Evolutionary conservation across 2,113 vertebrate genomes (phyloP), one percentile per base, ranked within the genome.

Genomic region (Catharus minimus): DNA sequence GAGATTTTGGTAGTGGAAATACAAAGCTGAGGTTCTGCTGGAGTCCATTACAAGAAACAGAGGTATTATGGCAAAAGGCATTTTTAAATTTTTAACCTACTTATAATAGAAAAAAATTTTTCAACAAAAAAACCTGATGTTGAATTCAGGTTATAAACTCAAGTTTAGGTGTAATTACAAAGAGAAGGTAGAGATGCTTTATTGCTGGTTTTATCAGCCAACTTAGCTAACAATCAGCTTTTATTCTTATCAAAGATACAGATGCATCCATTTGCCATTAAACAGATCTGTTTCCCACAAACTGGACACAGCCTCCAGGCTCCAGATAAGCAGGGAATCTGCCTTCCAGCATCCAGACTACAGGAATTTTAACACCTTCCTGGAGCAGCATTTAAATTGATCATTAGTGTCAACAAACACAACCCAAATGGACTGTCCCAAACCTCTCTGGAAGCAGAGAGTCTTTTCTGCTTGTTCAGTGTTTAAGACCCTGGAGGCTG

Each of bases 331-430:
- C 7, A 28, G 55, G 32, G 33, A 79, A 68, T 62, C 36, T 62
- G 23, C 32, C 57, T 57, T 65, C 32, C 9, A 77, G 33, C 53
- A 88, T 49, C 47, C 61, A 16, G 18, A 73, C 69, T 27, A 55
- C 33, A 89, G 88, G 89, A 86, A 95, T 86, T 82, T 87, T 90
- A 95, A 87, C 86, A 82, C 86, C 78, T 79, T 79, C 58, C 36
- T 26, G 43, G 22, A 89, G 30, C 18, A 44, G 21, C 43, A 76
- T 64, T 84, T 81, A 47, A 88, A 86, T 5, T 30, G 39, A 65
- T 53, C 66, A 65, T 69, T 64, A 76, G 5, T 23, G 44, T 76
- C 76, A 90, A 75, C 33, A 90, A 83, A 57, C 11, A 24, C 44
- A 73, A 68, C 11, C 33, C 46, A 61, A 92, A 88, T 11, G 83